Percentiles rank a stretch among this genome's conserved stretches.
These are phyloP conservation scores for Montipora capitata DNA, from an alignment of 92 coral and sea anemone genomes.

Conservation along the genomic window DNA sequence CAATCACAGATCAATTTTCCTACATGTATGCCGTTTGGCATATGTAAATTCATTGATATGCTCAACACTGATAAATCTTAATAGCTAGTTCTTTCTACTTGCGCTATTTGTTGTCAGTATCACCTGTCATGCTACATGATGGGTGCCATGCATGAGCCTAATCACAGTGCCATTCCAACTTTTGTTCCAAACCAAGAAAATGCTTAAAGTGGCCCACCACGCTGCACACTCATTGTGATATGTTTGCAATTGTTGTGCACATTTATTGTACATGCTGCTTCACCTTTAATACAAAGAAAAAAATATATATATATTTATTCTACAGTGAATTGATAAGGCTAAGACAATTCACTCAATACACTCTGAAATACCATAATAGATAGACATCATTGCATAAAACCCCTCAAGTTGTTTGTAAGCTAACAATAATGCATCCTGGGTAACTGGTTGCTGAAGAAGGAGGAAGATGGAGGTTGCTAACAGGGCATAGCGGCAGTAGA, in stretches of 20 bases:
- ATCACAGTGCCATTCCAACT: constrained; percentile 75
- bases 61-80: neutral
- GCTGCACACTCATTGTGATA: constrained; percentile 44
- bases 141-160: constrained; percentile 69
- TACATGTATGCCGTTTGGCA: too few relatives aligned
- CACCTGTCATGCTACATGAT: constrained; percentile 60
- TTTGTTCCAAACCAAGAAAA: constrained; percentile 73
- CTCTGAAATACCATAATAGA: constrained; percentile 38
- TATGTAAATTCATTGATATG: neutral
- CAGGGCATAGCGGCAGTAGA: constrained; percentile 57
- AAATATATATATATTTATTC: too few relatives aligned
- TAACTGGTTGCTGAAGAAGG: constrained; percentile 41
- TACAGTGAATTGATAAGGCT: too few relatives aligned
- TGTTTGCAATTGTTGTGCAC: constrained; percentile 67
- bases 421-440: constrained; percentile 7
- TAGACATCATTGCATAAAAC: constrained; percentile 44
- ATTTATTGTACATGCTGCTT: constrained; percentile 72
- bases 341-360: neutral
- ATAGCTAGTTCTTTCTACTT: too few relatives aligned
- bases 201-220: constrained; percentile 70
- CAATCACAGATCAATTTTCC: too few relatives aligned
- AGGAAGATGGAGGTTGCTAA: constrained; percentile 52
- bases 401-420: constrained; percentile 69
- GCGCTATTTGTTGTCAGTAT: neutral
- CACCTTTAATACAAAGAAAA: constrained; percentile 29